A percentile compares a stretch with the other conserved stretches of the same genome.
phyloP scores from a whole-genome alignment of 2,888 invertebrate genomes.

The Dryobotodes eremita region DNA sequence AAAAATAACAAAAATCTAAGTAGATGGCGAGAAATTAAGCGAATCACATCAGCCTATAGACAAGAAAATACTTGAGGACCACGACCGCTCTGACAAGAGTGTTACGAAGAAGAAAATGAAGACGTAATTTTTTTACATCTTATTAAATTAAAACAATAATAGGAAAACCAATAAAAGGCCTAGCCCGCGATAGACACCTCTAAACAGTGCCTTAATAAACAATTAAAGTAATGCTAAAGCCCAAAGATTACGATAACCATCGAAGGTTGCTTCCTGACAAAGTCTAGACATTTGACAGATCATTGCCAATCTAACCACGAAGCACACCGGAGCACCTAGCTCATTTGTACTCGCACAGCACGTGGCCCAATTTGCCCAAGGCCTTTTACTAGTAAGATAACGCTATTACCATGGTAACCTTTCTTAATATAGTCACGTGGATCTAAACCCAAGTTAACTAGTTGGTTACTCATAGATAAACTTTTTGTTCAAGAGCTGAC shows the following conservation, averaged over 20 bases:
- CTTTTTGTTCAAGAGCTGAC: too few relatives aligned
- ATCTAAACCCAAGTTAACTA: neutral
- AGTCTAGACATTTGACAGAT: conserved; percentile 43
- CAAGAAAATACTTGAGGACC: too few relatives aligned
- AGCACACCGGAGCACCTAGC: neutral
- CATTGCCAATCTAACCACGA: conserved; percentile 55
- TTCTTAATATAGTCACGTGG: conserved; percentile 11
- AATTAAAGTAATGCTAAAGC: conserved; percentile 2
- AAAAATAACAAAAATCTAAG: too few relatives aligned
- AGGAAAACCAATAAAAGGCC: neutral
- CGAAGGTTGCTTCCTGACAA: conserved; percentile 53
- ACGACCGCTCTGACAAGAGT: too few relatives aligned
- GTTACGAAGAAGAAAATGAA: too few relatives aligned
- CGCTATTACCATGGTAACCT: conserved; percentile 22
- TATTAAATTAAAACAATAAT: neutral
- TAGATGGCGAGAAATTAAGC: too few relatives aligned
- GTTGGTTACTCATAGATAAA: neutral
- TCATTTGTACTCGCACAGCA: conserved; percentile 18
- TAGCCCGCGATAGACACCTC: too few relatives aligned
- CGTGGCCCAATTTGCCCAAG: conserved; percentile 48
- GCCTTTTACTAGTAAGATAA: conserved; percentile 25
- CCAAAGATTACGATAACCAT: conserved; percentile 26
- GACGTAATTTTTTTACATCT: neutral
- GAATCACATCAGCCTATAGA: too few relatives aligned
- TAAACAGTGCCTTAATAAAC: neutral